Base-by-base conservation (phyloP, 1,140 invertebrate species). In the Drosophila gunungcola region DNA sequence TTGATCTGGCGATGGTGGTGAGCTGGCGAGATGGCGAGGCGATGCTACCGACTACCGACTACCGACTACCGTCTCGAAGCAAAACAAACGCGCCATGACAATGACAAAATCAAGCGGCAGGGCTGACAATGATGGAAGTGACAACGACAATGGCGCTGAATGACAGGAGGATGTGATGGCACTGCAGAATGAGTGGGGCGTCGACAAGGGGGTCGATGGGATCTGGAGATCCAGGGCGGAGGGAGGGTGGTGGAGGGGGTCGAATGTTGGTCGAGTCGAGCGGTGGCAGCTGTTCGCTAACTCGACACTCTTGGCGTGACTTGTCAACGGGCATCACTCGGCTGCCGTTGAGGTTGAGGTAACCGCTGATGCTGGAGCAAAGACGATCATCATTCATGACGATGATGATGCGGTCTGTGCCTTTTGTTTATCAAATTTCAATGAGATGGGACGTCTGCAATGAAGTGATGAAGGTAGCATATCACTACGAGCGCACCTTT, bases 51-150 rank as follows among this genome's bases (percentile, higher is more conserved):
- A 21, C 39, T 41, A 13, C 16, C 16, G 16, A 21, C 39, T 41
- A 13, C 39, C 6, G 39, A 45, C 54, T 48, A 65, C 46, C 55
- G 46, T 32, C 42, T 42, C 45, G 51, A 25, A 13, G 34, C 38
- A 41, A 34, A n/a, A 38, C 13, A 21, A 29, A 38, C 16, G 21
- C 34, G 63, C 77, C 84, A 86, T 88, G 81, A 88, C 81, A 89
- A 90, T 89, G 81, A 88, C 80, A 81, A 85, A 85, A 90, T 78
- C 76, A 78, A 74, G 73, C 51, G 60, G 70, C 61, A 57, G 67
- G 62, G 60, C 83, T 88, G 80, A 84, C 83, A 88, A 75, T 82
- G 82, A 82, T 82, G 78, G 85, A 82, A 86, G 82, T 86, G 82
- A 86, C 82, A 85, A 67, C 57, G 62, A 88, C 84, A 86, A 79